These are phyloP conservation scores for Cebus imitator DNA, from an alignment of 2,113 vertebrate species.

Conservation along the genomic window DNA sequence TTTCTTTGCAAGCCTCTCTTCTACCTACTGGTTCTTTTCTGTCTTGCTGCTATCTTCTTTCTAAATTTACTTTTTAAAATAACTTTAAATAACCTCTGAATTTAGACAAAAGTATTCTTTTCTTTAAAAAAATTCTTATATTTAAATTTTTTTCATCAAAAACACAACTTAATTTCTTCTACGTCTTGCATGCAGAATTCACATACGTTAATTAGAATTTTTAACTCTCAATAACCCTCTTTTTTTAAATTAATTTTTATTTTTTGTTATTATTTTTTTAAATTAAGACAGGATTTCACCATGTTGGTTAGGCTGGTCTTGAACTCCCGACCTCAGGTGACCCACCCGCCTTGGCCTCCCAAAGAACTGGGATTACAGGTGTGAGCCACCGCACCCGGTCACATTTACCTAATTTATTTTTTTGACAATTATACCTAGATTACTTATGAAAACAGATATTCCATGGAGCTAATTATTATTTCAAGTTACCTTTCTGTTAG, in stretches of 20 bases:
- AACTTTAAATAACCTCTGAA: not conserved
- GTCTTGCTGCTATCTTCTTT: not conserved
- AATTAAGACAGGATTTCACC: no score
- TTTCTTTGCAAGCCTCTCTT: not conserved
- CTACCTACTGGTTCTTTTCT: not conserved
- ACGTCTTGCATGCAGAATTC: not conserved
- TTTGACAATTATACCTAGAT: not conserved
- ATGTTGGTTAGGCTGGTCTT: no score
- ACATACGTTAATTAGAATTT: not conserved
- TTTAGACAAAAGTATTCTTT: not conserved
- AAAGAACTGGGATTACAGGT: no score
- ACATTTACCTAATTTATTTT: no score
- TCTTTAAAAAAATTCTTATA: not conserved
- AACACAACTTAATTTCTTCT: not conserved
- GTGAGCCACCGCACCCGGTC: no score
- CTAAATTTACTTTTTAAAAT: not conserved
- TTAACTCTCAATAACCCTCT: not conserved
- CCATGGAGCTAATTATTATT: not conserved
- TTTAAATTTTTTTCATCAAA: not conserved
- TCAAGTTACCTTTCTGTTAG: not conserved
- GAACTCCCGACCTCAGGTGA: no score
- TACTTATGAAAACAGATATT: not conserved
- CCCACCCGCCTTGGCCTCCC: no score
- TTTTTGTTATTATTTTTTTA: no score
- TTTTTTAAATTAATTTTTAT: no score